Percentiles rank a stretch among this genome's conserved stretches.
Conservation (phyloP, 2,113 vertebrate species). For the Bufo gargarizans region DNA sequence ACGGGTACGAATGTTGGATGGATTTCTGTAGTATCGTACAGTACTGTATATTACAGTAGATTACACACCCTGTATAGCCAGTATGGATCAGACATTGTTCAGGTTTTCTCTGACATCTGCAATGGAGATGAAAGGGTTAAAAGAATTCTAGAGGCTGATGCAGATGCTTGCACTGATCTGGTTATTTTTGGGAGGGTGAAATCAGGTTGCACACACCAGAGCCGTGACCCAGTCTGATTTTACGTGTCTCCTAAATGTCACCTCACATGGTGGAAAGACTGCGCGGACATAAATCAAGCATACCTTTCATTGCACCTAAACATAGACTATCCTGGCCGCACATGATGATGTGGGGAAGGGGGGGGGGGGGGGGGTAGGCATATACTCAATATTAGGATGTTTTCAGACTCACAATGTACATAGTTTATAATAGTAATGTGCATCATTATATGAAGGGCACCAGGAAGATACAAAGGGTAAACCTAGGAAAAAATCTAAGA, state of each 20-base stretch:
- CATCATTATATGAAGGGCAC: too few relatives aligned
- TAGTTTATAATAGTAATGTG: too few relatives aligned
- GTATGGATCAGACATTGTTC: background rate
- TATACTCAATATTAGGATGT: background rate
- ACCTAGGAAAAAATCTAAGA: background rate
- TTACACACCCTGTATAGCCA: background rate
- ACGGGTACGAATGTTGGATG: too few relatives aligned
- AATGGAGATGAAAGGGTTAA: background rate
- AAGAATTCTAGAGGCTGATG: background rate
- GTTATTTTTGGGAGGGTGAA: slow-evolving; percentile 54
- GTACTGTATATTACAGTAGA: too few relatives aligned
- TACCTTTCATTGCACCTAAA: slow-evolving; percentile 51
- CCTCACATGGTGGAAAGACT: background rate
- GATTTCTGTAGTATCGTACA: too few relatives aligned
- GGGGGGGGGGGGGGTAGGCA: background rate
- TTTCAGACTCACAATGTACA: background rate
- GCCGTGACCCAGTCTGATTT: slow-evolving; percentile 18
- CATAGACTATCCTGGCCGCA: background rate
- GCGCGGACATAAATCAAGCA: slow-evolving; percentile 26
- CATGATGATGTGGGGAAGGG: too few relatives aligned
- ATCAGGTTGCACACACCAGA: slow-evolving; percentile 32
- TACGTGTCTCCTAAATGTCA: slow-evolving; percentile 51
- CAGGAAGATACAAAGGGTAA: background rate
- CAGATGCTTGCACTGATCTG: background rate
- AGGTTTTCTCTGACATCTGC: background rate